Evolutionary conservation across 1,140 invertebrate genomes (phyloP).

Genomic region (Apis florea): DNA sequence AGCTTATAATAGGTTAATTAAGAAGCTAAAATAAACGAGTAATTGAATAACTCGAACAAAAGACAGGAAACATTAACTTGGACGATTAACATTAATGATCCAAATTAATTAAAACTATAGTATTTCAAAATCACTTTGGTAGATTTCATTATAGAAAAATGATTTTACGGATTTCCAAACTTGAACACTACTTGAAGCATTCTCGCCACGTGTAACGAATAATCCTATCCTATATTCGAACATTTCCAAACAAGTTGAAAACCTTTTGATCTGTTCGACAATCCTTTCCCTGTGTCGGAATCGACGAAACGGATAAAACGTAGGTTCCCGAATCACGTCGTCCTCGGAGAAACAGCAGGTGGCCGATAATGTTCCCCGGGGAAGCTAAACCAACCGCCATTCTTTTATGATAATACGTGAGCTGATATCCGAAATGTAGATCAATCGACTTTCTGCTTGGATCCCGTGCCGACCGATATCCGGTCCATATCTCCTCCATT

Average conservation of each 20-base stretch:
- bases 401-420: constrained; percentile 71
- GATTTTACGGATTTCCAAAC: no score
- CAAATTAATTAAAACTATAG: no score
- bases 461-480: constrained; percentile 61
- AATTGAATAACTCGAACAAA: no score
- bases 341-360: constrained; percentile 69
- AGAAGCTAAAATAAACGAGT: no score
- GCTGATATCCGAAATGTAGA: constrained; percentile 72
- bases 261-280: background rate
- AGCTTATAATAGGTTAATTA: no score
- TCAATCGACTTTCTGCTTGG: constrained; percentile 38
- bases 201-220: background rate
- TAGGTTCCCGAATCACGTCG: constrained; percentile 8
- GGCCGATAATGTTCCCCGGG: constrained; percentile 67
- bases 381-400: constrained; percentile 62
- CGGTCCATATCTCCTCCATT: constrained; percentile 56
- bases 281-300: constrained; percentile 5
- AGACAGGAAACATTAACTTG: no score
- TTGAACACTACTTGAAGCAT: no score
- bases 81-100: no score
- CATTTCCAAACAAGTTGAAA: background rate
- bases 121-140: no score
- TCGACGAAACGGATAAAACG: constrained; percentile 40
- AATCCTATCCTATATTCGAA: background rate
- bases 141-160: no score